Conservation (phyloP, 2,113 vertebrate species). For the Semicossyphus pulcher region DNA sequence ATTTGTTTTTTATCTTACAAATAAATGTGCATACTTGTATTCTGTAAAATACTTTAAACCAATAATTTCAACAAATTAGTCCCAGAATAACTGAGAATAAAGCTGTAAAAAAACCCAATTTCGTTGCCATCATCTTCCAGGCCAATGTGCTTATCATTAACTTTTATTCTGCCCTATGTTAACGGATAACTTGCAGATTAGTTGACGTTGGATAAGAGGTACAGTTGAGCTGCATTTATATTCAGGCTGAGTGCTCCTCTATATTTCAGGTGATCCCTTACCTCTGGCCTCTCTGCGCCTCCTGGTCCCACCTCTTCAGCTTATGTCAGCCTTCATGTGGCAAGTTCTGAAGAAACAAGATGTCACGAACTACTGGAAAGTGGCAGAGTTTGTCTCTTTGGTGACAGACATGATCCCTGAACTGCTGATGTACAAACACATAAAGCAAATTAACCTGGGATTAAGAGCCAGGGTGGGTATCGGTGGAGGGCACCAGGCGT, state of each 20-base stretch:
- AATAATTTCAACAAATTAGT: background rate
- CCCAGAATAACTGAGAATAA: background rate
- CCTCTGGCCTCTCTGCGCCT: slow-evolving; percentile 69
- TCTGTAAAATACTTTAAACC: no score
- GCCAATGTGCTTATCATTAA: background rate
- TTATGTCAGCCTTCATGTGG: slow-evolving; percentile 80
- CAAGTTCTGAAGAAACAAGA: slow-evolving; percentile 67
- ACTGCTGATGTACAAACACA: slow-evolving; percentile 80
- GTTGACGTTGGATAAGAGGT: no score
- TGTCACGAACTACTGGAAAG: slow-evolving; percentile 75
- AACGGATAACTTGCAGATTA: no score
- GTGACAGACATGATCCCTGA: slow-evolving; percentile 79
- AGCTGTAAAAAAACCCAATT: background rate
- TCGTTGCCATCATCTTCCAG: background rate
- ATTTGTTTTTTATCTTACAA: no score
- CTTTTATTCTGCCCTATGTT: no score
- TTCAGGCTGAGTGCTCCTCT: background rate
- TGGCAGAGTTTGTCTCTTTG: slow-evolving; percentile 78
- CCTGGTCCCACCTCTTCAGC: slow-evolving; percentile 76
- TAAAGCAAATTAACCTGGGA: slow-evolving; percentile 80
- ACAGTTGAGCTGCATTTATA: background rate
- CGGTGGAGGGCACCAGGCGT: background rate
- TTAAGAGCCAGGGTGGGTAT: slow-evolving; percentile 83
- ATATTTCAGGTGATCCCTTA: slow-evolving; percentile 40
- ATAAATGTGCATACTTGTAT: no score